These are phyloP conservation scores for Pediacus dermestoides DNA, from an alignment of 2,888 invertebrate species.

Conservation along the genomic window DNA sequence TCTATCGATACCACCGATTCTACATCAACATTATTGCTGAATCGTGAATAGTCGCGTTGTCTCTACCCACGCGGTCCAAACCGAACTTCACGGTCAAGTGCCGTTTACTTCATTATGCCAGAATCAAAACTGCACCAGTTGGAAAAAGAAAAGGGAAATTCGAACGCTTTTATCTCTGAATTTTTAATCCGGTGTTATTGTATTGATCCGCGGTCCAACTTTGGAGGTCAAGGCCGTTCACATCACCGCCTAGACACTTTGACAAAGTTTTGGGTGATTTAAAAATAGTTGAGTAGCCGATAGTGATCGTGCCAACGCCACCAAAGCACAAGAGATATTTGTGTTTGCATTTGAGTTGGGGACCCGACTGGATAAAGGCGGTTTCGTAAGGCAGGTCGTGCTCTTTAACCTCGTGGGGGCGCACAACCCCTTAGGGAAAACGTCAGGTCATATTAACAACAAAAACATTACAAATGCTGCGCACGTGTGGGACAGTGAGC, in stretches of 20 bases:
- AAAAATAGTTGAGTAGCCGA: constrained; percentile 27
- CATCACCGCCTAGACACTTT: constrained; percentile 12
- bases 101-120: constrained; percentile 28
- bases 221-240: constrained; percentile 17
- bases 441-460: constrained; percentile 23
- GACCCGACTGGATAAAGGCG: no score
- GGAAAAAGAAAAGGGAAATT: no score
- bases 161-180: no score
- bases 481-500: constrained; percentile 19
- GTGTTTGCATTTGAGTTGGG: no score
- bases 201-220: no score
- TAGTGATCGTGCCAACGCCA: constrained; percentile 26
- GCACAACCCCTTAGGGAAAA: constrained; percentile 20
- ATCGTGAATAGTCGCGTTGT: constrained; percentile 49
- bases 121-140: constrained; percentile 6
- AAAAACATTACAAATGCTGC: constrained; percentile 25
- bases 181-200: no score
- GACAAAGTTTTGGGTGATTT: constrained; percentile 21
- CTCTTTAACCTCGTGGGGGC: constrained; percentile 21
- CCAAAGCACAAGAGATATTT: no score
- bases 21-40: constrained; percentile 51
- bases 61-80: constrained; percentile 39
- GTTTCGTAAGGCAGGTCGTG: constrained; percentile 22
- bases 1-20: constrained; percentile 49
- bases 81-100: constrained; percentile 20